Evolutionary conservation across 2,113 vertebrate species (phyloP).

Genomic region (Nannospalax galili): DNA sequence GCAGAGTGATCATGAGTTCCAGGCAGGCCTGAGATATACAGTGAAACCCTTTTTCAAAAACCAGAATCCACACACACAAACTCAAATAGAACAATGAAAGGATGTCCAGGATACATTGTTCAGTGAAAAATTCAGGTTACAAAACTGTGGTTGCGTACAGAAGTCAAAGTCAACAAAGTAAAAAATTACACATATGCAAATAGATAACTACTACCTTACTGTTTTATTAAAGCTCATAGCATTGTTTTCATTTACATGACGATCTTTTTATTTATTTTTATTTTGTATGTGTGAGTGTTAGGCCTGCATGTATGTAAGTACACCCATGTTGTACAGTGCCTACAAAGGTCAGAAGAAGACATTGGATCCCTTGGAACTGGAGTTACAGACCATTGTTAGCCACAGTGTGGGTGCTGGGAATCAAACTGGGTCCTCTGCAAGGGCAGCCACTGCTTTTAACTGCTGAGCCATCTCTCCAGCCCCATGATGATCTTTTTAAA

Average conservation of each 20-base stretch:
- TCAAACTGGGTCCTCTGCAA: no score
- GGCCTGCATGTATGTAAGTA: no score
- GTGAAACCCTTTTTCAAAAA: neutral
- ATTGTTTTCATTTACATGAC: neutral
- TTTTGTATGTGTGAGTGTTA: neutral
- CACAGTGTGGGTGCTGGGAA: no score
- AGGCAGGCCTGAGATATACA: neutral
- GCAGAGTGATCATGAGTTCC: neutral
- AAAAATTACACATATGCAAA: neutral
- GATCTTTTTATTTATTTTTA: neutral
- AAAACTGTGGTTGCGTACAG: neutral
- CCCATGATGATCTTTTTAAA: neutral
- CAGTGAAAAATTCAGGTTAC: conserved; percentile 36
- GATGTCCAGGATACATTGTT: neutral
- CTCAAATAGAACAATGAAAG: conserved; percentile 22
- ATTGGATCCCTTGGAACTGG: no score
- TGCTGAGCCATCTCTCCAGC: no score
- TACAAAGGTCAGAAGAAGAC: no score
- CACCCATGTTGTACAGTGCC: no score
- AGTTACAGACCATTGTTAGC: no score
- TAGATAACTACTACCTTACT: neutral
- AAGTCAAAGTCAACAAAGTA: conserved; percentile 27
- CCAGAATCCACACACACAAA: neutral
- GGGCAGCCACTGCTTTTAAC: no score
- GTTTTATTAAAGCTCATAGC: conserved; percentile 22